Evolutionary conservation across 2,113 vertebrate genomes (phyloP).

Genomic region (Silurus meridionalis): DNA sequence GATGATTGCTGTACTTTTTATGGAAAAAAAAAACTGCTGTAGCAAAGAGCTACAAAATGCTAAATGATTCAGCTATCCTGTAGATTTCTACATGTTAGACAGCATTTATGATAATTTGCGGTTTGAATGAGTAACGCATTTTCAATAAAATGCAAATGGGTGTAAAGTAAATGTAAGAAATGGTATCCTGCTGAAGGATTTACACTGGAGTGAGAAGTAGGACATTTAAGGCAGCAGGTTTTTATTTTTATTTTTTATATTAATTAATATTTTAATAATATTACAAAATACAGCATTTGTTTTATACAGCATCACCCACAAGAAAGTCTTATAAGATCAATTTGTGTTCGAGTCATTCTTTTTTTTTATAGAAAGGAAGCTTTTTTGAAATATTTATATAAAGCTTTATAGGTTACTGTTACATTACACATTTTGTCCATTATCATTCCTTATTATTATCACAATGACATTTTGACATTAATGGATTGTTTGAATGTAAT

Average conservation of each 20-base stretch:
- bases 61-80: neutral
- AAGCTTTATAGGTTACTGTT: neutral
- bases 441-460: neutral
- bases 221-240: neutral
- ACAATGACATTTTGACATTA: neutral
- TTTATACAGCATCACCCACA: neutral
- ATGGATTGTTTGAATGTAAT: too few relatives aligned
- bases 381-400: neutral
- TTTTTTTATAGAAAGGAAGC: neutral
- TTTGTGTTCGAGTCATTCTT: neutral
- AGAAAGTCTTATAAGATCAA: neutral
- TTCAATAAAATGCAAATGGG: neutral
- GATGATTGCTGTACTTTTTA: neutral
- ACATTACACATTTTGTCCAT: neutral
- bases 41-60: neutral
- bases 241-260: neutral
- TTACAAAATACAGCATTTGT: neutral
- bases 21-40: neutral
- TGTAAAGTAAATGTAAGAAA: neutral
- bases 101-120: neutral
- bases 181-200: neutral
- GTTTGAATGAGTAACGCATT: neutral
- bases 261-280: too few relatives aligned
- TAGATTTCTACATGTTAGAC: neutral
- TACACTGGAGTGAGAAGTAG: neutral